Percentiles rank a stretch among this genome's conserved stretches.
Conservation (phyloP, 2,888 invertebrate genomes). For the Amorpha juglandis region DNA sequence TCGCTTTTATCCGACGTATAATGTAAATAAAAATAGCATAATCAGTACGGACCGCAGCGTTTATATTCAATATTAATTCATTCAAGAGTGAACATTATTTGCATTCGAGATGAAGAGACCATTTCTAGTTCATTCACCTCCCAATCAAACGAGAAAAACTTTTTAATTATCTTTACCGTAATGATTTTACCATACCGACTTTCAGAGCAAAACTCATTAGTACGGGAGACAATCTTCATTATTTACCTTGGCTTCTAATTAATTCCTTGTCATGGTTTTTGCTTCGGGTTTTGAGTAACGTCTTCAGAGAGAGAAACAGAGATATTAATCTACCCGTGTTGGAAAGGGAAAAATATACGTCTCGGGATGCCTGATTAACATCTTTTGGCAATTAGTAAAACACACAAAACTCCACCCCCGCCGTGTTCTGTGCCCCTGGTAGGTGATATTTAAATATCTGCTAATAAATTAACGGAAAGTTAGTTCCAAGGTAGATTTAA, state of each 20-base stretch:
- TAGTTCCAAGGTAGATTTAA: slow-evolving; percentile 77
- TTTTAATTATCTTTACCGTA: slow-evolving; percentile 78
- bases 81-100: not conserved
- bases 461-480: slow-evolving; percentile 82
- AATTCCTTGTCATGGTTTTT: slow-evolving; percentile 85
- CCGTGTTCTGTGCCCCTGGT: slow-evolving; percentile 81
- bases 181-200: slow-evolving; percentile 66
- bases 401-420: slow-evolving; percentile 86
- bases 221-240: slow-evolving; percentile 81
- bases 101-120: slow-evolving; percentile 33
- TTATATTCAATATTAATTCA: too few species aligned
- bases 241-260: slow-evolving; percentile 84
- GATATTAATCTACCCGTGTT: slow-evolving; percentile 36
- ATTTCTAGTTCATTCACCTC: slow-evolving; percentile 65
- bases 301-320: slow-evolving; percentile 60
- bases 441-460: slow-evolving; percentile 83
- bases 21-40: too few species aligned
- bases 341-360: slow-evolving; percentile 59
- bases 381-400: slow-evolving; percentile 87
- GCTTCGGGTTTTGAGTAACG: slow-evolving; percentile 81
- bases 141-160: slow-evolving; percentile 64
- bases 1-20: too few species aligned
- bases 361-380: slow-evolving; percentile 81
- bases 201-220: slow-evolving; percentile 78
- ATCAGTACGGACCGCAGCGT: too few species aligned